These are phyloP conservation scores for Pocota personata DNA, from an alignment of 2,888 invertebrate genomes.

Conservation along the genomic window DNA sequence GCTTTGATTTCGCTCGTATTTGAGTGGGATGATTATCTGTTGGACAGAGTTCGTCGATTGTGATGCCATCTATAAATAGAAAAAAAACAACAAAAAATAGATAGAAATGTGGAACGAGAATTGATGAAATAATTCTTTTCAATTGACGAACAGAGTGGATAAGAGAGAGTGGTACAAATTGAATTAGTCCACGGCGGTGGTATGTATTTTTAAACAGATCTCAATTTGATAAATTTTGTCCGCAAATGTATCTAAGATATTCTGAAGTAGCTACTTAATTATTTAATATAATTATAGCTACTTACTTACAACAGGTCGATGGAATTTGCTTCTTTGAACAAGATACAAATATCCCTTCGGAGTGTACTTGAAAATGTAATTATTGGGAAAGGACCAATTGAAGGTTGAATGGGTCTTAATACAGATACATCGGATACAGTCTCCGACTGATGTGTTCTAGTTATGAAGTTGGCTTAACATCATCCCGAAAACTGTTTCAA, in stretches of 20 bases:
- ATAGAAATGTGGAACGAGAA: not conserved
- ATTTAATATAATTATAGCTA: not conserved
- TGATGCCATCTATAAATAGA: conserved; percentile 79
- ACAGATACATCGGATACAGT: not conserved
- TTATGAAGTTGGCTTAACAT: not conserved
- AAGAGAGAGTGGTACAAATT: not conserved
- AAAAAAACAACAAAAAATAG: not conserved
- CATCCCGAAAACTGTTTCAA: not conserved
- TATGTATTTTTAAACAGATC: not conserved
- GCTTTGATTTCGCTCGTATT: conserved; percentile 79
- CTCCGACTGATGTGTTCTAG: not conserved
- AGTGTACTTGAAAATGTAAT: not conserved
- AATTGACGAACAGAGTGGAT: not conserved
- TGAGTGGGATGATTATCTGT: conserved; percentile 75
- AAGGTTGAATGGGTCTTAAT: not conserved
- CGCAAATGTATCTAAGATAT: not conserved
- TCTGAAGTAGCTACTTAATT: not conserved
- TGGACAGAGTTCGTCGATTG: conserved; percentile 81
- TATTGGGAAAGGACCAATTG: not conserved
- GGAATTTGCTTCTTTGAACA: not conserved
- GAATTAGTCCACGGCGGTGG: not conserved
- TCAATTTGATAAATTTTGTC: not conserved
- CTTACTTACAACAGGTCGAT: not conserved
- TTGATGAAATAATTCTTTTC: not conserved
- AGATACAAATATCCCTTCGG: not conserved